phyloP scores from a whole-genome alignment of 2,797 vertebrate species.

The Myotis myotis region DNA sequence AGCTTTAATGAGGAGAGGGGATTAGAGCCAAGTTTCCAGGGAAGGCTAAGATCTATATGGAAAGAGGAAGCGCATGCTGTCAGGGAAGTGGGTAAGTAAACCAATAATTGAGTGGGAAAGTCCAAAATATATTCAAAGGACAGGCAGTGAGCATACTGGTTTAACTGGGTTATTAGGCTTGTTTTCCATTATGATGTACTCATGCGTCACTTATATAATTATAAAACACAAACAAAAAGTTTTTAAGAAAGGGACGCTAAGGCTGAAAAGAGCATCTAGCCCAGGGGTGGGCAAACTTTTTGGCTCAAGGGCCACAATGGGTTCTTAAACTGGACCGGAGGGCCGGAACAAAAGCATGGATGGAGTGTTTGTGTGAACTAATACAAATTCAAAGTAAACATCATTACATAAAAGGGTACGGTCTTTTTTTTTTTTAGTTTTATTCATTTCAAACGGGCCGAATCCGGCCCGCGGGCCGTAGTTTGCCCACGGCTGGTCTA shows the following conservation, averaged over 20 bases:
- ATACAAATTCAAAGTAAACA: too few species aligned
- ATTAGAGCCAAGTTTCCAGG: background rate
- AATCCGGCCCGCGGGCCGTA: too few species aligned
- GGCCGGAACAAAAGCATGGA: too few species aligned
- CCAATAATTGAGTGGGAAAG: background rate
- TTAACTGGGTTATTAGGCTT: background rate
- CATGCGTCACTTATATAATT: background rate
- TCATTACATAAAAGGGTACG: too few species aligned
- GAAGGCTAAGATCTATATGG: background rate
- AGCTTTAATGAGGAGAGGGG: background rate
- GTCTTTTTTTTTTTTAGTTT: too few species aligned
- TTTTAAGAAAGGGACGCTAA: background rate
- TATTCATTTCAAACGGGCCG: too few species aligned
- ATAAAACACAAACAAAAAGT: background rate
- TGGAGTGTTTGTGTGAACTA: too few species aligned
- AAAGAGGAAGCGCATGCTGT: background rate
- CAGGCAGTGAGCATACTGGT: background rate
- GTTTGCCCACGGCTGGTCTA: too few species aligned
- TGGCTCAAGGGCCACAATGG: too few species aligned
- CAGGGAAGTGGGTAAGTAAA: background rate
- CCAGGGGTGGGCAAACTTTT: too few species aligned
- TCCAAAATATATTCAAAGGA: conserved; percentile 1
- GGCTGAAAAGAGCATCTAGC: background rate
- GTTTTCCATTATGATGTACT: background rate
- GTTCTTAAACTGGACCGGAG: too few species aligned